A percentile compares a stretch with the other conserved stretches of the same genome.
phyloP scores from a whole-genome alignment of 2,113 vertebrate species.

The Spilogale gracilis region DNA sequence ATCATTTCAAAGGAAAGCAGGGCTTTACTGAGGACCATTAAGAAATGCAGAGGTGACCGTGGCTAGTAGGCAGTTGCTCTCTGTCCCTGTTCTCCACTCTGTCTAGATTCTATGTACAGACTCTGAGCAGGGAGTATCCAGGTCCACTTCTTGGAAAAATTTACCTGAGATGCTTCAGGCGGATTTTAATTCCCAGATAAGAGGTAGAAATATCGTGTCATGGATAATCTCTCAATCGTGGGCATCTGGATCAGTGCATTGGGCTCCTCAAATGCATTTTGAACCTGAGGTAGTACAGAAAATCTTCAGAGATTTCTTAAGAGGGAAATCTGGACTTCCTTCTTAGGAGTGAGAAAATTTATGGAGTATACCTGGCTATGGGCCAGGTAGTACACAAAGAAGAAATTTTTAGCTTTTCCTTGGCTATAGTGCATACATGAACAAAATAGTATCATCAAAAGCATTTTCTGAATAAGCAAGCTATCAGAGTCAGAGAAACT shows the following conservation, averaged over 20 bases:
- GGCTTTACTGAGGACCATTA: neutral
- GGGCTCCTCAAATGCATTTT: slow-evolving; percentile 81
- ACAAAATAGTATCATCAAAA: neutral
- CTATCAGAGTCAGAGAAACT: neutral
- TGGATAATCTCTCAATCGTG: slow-evolving; percentile 84
- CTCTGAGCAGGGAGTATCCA: neutral
- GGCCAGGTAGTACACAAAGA: neutral
- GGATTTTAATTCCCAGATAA: slow-evolving; percentile 86
- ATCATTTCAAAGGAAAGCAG: neutral
- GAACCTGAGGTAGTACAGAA: slow-evolving; percentile 84
- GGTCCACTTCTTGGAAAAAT: neutral
- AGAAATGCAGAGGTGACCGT: neutral
- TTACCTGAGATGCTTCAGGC: neutral
- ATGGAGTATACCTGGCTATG: neutral
- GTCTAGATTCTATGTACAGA: neutral
- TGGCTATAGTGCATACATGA: neutral
- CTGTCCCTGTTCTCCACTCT: neutral
- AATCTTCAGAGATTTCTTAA: neutral
- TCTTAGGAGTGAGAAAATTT: neutral
- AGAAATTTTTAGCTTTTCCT: neutral
- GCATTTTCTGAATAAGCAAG: neutral
- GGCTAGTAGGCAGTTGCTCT: rapidly evolving
- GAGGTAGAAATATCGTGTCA: slow-evolving; percentile 88
- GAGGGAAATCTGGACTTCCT: neutral
- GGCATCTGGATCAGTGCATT: slow-evolving; percentile 84